These are phyloP conservation scores for Labrus mixtus DNA, from an alignment of 2,113 vertebrate species.

Conservation along the genomic window DNA sequence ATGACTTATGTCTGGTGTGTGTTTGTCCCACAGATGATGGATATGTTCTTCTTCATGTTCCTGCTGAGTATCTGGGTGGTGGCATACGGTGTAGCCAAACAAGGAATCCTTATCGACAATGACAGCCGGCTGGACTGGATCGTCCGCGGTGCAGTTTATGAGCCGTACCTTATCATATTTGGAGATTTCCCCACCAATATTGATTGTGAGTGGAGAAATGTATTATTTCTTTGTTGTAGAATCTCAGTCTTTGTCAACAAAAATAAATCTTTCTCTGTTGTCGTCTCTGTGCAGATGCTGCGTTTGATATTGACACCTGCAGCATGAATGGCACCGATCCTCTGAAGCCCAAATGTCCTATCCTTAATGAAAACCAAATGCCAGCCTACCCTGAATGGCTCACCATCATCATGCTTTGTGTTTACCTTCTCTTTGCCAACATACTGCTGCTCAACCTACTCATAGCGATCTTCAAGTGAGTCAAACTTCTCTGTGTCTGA, in stretches of 20 bases:
- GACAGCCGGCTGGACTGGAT: constrained; percentile 93
- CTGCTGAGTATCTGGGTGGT: constrained; percentile 96
- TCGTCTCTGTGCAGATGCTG: constrained; percentile 82
- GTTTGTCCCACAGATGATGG: constrained; percentile 88
- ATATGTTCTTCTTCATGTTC: constrained; percentile 99
- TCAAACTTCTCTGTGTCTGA: not conserved
- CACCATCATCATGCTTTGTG: constrained; percentile 92
- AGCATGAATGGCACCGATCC: constrained; percentile 89
- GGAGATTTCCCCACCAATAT: constrained; percentile 91
- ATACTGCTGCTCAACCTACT: constrained; percentile 97
- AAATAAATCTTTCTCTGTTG: too few relatives aligned
- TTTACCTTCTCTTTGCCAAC: constrained; percentile 96
- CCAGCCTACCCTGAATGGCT: constrained; percentile 94
- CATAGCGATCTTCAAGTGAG: constrained; percentile 99
- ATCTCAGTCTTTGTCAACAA: not conserved
- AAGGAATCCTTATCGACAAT: constrained; percentile 95
- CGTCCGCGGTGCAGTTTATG: constrained; percentile 91
- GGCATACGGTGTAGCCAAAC: constrained; percentile 96
- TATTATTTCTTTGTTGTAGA: not conserved
- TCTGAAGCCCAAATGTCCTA: constrained; percentile 93
- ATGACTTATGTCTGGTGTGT: not conserved
- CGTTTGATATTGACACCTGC: constrained; percentile 88
- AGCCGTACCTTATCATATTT: constrained; percentile 95
- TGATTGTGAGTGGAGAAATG: constrained; percentile 83
- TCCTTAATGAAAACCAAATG: constrained; percentile 80